Evolutionary conservation across 2,797 vertebrate species (phyloP).

Genomic region (Microtus obscurus): DNA sequence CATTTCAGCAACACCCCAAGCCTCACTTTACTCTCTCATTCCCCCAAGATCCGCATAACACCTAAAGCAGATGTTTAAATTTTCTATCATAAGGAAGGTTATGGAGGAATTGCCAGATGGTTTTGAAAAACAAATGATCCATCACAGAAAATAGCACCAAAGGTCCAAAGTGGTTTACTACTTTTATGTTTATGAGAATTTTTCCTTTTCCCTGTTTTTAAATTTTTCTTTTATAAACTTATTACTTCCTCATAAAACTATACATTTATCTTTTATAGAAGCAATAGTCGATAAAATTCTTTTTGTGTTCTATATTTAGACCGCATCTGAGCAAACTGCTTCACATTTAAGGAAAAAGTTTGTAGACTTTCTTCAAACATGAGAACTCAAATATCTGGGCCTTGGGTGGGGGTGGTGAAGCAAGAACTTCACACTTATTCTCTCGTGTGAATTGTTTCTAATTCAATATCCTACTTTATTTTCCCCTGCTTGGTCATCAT

Average conservation of each 20-base stretch:
- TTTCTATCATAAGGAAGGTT: background rate
- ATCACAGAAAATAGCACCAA: background rate
- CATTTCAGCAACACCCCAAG: background rate
- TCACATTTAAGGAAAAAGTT: constrained; percentile 1
- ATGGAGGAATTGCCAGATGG: background rate
- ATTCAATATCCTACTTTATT: too few relatives aligned
- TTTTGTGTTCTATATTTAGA: constrained; percentile 36
- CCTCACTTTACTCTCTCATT: background rate
- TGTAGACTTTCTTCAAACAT: background rate
- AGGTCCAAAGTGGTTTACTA: background rate
- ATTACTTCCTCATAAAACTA: constrained; percentile 15
- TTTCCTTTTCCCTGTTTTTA: constrained; percentile 33
- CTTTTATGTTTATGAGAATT: background rate
- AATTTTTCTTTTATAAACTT: constrained; percentile 7
- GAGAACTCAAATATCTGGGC: background rate
- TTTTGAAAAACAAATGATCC: background rate
- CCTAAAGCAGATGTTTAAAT: background rate
- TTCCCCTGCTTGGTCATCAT: background rate
- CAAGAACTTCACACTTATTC: background rate
- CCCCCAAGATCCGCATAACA: background rate
- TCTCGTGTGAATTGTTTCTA: background rate
- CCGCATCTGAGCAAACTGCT: constrained; percentile 14
- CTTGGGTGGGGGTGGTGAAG: background rate
- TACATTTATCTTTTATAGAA: constrained; percentile 22
- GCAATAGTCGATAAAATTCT: background rate